A percentile compares a stretch with the other conserved stretches of the same genome.
Conservation (phyloP, 64 coral and sea anemone genomes). For the Cladopsammia gracilis region DNA sequence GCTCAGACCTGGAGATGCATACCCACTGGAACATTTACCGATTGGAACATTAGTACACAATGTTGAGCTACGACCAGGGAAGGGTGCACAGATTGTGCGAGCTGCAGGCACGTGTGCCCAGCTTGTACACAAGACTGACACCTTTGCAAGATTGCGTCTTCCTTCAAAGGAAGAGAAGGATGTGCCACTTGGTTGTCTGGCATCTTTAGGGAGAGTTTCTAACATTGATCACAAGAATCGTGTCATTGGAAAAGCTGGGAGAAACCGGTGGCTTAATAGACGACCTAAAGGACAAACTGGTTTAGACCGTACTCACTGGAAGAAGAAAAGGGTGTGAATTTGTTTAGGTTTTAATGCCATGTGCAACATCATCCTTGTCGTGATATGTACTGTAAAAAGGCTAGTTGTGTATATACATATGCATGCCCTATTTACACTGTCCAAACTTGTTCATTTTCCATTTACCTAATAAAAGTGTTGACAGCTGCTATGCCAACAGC, state of each 20-base stretch:
- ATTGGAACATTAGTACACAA: slow-evolving; percentile 97
- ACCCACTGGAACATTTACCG: slow-evolving; percentile 86
- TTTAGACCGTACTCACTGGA: slow-evolving; percentile 94
- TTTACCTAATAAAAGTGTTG: too few species aligned
- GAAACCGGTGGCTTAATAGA: slow-evolving; percentile 96
- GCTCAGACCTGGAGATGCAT: slow-evolving; percentile 95
- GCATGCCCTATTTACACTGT: too few species aligned
- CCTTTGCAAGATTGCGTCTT: slow-evolving; percentile 71
- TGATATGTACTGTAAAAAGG: too few species aligned
- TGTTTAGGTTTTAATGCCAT: too few species aligned
- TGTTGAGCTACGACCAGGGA: slow-evolving; percentile 86
- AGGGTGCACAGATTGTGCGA: slow-evolving; percentile 93
- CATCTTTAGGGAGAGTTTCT: slow-evolving; percentile 91
- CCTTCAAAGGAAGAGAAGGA: slow-evolving; percentile 97
- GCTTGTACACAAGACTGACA: slow-evolving; percentile 86
- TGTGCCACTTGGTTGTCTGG: slow-evolving; percentile 83
- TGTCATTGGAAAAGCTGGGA: slow-evolving; percentile 98
- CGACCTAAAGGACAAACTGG: slow-evolving; percentile 97
- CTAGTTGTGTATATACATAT: too few species aligned
- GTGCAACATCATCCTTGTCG: too few species aligned
- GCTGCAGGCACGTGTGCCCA: slow-evolving; percentile 97
- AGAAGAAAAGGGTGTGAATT: slow-evolving; percentile 95
- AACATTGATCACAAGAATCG: slow-evolving; percentile 96
- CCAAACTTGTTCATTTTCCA: too few species aligned
- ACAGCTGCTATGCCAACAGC: too few species aligned